phyloP scores from a whole-genome alignment of 2,797 vertebrate species.

The Sphenopsis melanotis region DNA sequence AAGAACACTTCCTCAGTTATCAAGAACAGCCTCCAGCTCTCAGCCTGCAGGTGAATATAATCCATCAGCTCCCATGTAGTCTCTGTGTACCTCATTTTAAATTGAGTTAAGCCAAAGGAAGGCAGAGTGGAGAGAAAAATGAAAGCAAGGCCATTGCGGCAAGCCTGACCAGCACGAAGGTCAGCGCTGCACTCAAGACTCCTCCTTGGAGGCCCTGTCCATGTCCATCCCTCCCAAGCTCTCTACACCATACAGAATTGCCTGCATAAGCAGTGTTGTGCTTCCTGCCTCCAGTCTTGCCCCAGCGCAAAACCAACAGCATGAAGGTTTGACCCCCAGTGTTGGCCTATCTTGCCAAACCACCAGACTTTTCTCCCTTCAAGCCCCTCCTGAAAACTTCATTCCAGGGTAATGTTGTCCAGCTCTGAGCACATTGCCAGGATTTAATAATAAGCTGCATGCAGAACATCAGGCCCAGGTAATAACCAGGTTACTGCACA shows the following conservation, averaged over 20 bases:
- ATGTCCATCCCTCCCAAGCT: not conserved
- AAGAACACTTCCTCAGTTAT: not conserved
- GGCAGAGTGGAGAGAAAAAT: not conserved
- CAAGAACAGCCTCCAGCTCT: not conserved
- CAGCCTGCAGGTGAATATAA: not conserved
- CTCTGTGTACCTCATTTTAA: not conserved
- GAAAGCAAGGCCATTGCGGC: not conserved
- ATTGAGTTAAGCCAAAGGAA: not conserved
- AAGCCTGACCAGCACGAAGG: fast-evolving
- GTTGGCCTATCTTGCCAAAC: not conserved
- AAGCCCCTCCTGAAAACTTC: not conserved
- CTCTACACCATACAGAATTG: not conserved
- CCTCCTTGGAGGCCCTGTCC: not conserved
- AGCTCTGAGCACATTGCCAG: not conserved
- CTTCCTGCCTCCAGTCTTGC: not conserved
- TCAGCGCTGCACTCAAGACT: not conserved
- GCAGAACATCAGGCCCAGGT: not conserved
- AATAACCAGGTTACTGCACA: not conserved
- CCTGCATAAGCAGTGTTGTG: not conserved
- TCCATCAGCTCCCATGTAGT: not conserved
- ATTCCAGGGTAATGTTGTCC: not conserved
- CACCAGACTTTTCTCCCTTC: not conserved
- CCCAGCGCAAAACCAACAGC: not conserved
- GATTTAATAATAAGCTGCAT: not conserved
- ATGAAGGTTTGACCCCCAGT: not conserved